Conservation (phyloP, 2,888 invertebrate species). For the Liposcelis brunnea region DNA sequence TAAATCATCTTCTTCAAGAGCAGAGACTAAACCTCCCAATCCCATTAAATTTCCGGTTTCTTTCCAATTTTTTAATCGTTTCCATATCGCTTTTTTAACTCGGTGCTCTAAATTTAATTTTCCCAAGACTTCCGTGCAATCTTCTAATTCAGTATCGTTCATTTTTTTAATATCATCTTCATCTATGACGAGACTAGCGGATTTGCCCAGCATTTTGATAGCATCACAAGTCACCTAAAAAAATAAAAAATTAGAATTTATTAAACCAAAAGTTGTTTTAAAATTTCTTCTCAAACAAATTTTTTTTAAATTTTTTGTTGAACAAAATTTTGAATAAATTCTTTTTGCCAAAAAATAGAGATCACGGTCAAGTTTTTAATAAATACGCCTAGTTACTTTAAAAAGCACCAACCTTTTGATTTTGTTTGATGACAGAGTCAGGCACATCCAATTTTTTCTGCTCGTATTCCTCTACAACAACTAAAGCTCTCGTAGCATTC, state of each 20-base stretch:
- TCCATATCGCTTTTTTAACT: conserved; percentile 15
- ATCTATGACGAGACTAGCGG: conserved; percentile 14
- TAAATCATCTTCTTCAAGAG: conserved; percentile 8
- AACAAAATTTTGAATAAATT: too few species aligned
- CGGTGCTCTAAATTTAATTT: conserved; percentile 13
- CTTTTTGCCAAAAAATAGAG: too few species aligned
- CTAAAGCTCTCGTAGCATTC: background rate
- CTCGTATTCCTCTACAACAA: background rate
- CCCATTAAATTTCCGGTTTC: conserved; percentile 6
- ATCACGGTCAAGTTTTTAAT: too few species aligned
- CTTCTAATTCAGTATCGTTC: conserved; percentile 14
- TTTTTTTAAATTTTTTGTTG: too few species aligned
- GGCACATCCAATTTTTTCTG: too few species aligned
- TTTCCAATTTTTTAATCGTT: conserved; percentile 11
- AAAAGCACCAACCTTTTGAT: too few species aligned
- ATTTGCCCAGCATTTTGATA: conserved; percentile 15
- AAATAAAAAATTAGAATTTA: background rate
- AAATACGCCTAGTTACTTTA: too few species aligned
- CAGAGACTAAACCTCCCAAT: conserved; percentile 11
- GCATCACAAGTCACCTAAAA: conserved; percentile 17
- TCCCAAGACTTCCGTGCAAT: conserved; percentile 16
- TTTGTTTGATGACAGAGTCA: too few species aligned
- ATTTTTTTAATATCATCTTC: conserved; percentile 13
- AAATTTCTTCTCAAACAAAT: too few species aligned
- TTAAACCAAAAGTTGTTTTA: too few species aligned